phyloP scores from a whole-genome alignment of 2,113 vertebrate genomes.

The Stegostoma tigrinum region DNA sequence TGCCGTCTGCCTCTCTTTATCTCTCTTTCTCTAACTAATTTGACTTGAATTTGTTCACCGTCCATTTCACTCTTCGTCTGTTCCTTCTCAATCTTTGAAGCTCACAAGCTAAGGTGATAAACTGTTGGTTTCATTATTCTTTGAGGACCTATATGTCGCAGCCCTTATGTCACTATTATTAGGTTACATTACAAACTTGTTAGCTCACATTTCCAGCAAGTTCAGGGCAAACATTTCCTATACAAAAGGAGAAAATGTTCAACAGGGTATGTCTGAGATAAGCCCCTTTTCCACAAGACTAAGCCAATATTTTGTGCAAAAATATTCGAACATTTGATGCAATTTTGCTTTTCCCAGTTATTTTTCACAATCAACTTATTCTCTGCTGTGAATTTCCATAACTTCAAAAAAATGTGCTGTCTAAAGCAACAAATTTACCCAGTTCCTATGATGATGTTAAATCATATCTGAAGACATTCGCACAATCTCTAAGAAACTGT shows the following conservation, averaged over 20 bases:
- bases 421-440: background rate
- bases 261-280: background rate
- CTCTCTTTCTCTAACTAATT: background rate
- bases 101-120: background rate
- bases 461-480: background rate
- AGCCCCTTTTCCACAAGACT: background rate
- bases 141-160: background rate
- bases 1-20: background rate
- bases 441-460: background rate
- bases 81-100: background rate
- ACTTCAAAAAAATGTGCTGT: background rate
- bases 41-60: background rate
- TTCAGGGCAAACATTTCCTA: background rate
- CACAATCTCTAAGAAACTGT: background rate
- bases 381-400: background rate
- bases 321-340: background rate
- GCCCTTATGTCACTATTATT: no score
- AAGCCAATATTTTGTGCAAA: background rate
- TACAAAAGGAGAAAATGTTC: background rate
- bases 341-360: background rate
- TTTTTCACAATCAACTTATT: background rate
- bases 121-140: background rate
- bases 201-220: background rate
- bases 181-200: background rate
- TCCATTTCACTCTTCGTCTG: background rate